These are phyloP conservation scores for Sandelia bainsii DNA, from an alignment of 2,797 vertebrate genomes.

Conservation along the genomic window DNA sequence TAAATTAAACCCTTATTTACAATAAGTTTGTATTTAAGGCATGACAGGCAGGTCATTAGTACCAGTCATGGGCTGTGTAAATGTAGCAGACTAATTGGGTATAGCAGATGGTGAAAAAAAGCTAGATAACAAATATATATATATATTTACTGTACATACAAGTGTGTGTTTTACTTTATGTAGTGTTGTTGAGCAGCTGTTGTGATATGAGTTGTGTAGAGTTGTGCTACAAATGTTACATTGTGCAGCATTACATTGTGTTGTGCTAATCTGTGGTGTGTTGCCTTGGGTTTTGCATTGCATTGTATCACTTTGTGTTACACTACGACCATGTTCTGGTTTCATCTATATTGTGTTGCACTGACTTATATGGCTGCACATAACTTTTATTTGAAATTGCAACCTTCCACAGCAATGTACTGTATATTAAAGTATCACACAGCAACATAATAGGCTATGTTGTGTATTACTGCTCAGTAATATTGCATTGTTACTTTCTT, in stretches of 20 bases:
- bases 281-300: too few species aligned
- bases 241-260: neutral
- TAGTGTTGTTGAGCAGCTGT: neutral
- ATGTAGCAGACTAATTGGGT: neutral
- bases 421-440: constrained; percentile 1
- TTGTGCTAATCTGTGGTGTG: neutral
- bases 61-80: neutral
- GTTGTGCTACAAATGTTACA: neutral
- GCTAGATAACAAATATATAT: neutral
- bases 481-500: too few species aligned
- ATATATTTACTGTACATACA: neutral
- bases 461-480: too few species aligned
- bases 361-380: neutral
- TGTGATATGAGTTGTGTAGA: neutral
- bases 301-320: neutral
- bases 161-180: neutral
- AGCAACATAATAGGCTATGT: neutral
- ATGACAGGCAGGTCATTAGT: neutral
- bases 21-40: neutral
- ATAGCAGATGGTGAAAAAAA: neutral
- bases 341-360: neutral
- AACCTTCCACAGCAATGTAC: neutral
- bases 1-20: neutral
- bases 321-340: neutral
- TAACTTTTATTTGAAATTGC: neutral